These are phyloP conservation scores for Momotus momota DNA, from an alignment of 2,797 vertebrate species.

Conservation along the genomic window DNA sequence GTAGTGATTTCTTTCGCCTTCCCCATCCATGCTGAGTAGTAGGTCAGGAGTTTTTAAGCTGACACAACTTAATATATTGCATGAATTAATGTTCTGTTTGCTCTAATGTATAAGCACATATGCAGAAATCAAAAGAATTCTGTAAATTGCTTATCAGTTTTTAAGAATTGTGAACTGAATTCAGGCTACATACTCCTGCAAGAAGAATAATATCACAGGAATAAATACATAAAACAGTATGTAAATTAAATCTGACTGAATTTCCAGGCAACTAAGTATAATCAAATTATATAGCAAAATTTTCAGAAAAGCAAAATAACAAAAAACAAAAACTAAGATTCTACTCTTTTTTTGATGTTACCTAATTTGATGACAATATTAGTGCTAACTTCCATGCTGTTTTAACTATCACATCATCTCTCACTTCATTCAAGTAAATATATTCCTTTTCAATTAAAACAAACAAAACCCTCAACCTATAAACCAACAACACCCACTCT, in stretches of 20 bases:
- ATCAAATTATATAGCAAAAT: not conserved
- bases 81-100: not conserved
- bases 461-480: not conserved
- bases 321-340: not conserved
- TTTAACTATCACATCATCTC: not conserved
- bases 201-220: not conserved
- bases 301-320: not conserved
- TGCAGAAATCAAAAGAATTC: fast-evolving
- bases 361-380: not conserved
- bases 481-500: not conserved
- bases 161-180: not conserved
- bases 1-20: slow-evolving; percentile 55
- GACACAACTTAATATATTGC: not conserved
- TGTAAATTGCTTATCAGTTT: not conserved
- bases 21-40: not conserved
- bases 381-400: not conserved
- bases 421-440: not conserved
- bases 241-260: not conserved
- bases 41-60: slow-evolving; percentile 2
- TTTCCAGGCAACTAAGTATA: not conserved
- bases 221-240: not conserved
- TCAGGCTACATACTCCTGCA: not conserved
- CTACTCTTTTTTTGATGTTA: not conserved
- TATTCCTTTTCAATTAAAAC: not conserved
- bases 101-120: not conserved